Percentiles rank a stretch among this genome's conserved stretches.
These are phyloP conservation scores for Eupithecia dodoneata DNA, from an alignment of 2,888 invertebrate species.

Conservation along the genomic window DNA sequence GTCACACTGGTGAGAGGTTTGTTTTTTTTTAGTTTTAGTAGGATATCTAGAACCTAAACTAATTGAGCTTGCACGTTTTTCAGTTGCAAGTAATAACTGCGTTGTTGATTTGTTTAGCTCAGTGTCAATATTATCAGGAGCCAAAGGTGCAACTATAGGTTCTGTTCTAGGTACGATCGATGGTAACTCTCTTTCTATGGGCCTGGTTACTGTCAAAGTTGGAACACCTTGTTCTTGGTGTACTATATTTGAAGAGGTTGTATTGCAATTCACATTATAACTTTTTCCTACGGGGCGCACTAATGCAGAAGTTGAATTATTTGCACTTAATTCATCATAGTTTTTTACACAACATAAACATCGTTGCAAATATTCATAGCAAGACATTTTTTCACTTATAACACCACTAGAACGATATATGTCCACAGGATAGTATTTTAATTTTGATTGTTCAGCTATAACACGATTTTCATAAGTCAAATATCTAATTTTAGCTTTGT, in stretches of 20 bases:
- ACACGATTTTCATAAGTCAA: slow-evolving; percentile 61
- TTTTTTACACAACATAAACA: slow-evolving; percentile 61
- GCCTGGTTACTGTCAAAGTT: slow-evolving; percentile 50
- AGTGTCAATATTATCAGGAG: slow-evolving; percentile 49
- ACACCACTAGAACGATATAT: slow-evolving; percentile 58
- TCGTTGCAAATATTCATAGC: slow-evolving; percentile 55
- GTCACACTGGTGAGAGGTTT: slow-evolving; percentile 38
- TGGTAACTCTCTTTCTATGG: slow-evolving; percentile 47
- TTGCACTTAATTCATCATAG: slow-evolving; percentile 56
- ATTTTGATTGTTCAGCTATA: slow-evolving; percentile 48
- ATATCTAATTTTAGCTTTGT: slow-evolving; percentile 60
- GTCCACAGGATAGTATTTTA: slow-evolving; percentile 62
- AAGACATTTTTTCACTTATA: slow-evolving; percentile 50
- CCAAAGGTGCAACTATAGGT: slow-evolving; percentile 46
- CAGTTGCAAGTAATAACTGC: slow-evolving; percentile 62
- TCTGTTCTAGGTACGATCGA: slow-evolving; percentile 26
- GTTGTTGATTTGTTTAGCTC: slow-evolving; percentile 66
- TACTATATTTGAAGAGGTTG: slow-evolving; percentile 35
- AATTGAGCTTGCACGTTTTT: slow-evolving; percentile 59
- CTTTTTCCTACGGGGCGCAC: slow-evolving; percentile 64
- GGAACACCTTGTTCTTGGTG: slow-evolving; percentile 45
- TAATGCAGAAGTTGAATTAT: slow-evolving; percentile 64
- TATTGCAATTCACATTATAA: slow-evolving; percentile 62
- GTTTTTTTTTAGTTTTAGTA: slow-evolving; percentile 52
- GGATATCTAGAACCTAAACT: slow-evolving; percentile 47